Evolutionary conservation across 1,140 invertebrate species (phyloP), one percentile per base, ranked within the genome.

Genomic region (Macrosteles quadrilineatus): DNA sequence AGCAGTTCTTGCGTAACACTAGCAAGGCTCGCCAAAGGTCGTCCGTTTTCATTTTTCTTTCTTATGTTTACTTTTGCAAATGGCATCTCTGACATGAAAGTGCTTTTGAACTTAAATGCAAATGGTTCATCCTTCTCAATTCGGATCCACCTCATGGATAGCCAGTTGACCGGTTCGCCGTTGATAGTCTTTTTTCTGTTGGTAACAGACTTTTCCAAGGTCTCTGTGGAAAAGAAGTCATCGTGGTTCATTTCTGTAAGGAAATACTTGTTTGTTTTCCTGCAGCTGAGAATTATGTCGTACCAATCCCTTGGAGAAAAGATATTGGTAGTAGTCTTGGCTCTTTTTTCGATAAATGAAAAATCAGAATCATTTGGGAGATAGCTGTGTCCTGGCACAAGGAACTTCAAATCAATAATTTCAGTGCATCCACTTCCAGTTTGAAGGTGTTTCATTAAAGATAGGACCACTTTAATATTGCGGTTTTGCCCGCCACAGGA

Each of bases 11-110:
- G 71, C 32, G 68, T 31, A 68, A 75, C 57, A 75, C 72, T 72
- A 69, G 69, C 71, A 36, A 75, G 66, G 67, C 72, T 73, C 62
- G n/a, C 63, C 72, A 73, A 63, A 75, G 73, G 72, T 69, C 72
- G 47, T 55, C 68, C 53, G 36, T 31, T 31, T 30, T 68, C 67
- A 68, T 31, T 31, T 50, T 68, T 50, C 17, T 36, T 72, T 65
- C 64, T 71, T 64, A 74, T 45, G 71, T 74, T 68, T 64, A 72
- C 68, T 62, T 50, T 68, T 19, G 57, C 43, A 68, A 72, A 72
- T 70, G 72, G 65, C 67, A 69, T 53, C 63, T 72, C 68, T 74
- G 69, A n/a, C 50, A 68, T 55, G 72, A 50, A 73, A n/a, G 71
- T 67, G 71, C 27, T 57, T 73, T 73, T 73, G 62, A 66, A 72